phyloP scores from a whole-genome alignment of 2,888 invertebrate species.

The Dendrolimus houi region DNA sequence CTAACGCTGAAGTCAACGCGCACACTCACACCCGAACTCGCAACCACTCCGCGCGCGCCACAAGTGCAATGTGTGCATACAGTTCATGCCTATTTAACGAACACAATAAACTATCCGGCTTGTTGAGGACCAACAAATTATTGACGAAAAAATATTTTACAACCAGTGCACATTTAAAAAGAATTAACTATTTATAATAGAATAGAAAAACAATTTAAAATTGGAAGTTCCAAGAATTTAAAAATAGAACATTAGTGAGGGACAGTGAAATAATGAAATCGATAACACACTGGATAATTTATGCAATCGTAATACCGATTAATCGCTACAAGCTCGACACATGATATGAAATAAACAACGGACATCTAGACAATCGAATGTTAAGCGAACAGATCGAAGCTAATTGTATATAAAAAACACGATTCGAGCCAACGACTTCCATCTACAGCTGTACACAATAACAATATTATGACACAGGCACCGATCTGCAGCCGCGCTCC shows the following conservation, averaged over 20 bases:
- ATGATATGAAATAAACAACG: conserved; percentile 33
- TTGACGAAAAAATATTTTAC: no score
- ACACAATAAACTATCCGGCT: conserved; percentile 1
- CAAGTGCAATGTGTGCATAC: conserved; percentile 2
- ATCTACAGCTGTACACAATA: conserved; percentile 41
- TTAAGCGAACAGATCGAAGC: conserved; percentile 26
- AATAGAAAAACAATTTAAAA: no score
- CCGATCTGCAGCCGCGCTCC: conserved; percentile 17
- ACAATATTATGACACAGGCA: conserved; percentile 26
- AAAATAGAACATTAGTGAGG: no score
- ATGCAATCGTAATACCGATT: background rate
- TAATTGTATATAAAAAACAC: conserved; percentile 19
- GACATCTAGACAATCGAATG: conserved; percentile 25
- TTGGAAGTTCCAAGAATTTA: no score
- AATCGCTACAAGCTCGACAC: conserved; percentile 22
- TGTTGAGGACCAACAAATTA: background rate
- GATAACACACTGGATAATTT: no score
- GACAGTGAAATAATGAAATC: no score
- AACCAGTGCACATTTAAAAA: no score
- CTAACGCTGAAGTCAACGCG: conserved; percentile 28
- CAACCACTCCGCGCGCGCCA: conserved; percentile 7
- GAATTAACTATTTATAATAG: no score
- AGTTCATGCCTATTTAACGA: conserved; percentile 2
- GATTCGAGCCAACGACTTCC: conserved; percentile 44
- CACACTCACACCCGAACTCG: conserved; percentile 21